Evolutionary conservation across 1,140 invertebrate genomes (phyloP), one percentile per base, ranked within the genome.

Genomic region (Drosophila neocordata): DNA sequence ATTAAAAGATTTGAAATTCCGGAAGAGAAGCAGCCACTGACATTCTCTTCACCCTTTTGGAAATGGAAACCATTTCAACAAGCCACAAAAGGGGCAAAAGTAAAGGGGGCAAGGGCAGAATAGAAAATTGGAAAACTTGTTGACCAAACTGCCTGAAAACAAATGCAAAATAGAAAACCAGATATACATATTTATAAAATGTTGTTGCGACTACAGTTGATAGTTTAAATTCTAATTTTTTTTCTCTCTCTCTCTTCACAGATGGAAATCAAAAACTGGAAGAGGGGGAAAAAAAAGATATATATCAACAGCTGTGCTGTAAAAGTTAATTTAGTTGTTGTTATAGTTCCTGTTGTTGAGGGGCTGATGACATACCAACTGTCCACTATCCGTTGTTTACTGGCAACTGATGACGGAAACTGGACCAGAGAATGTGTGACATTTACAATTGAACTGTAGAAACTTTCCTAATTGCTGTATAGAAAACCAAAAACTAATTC

Each of bases 271-370:
- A 69, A 69, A 76, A 72, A 75, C 15, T 48, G 41, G 2, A 24
- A 0, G 22, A 0, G 22, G 22, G 22, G 22, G 4, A 24, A 9
- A 18, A 15, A 15, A 48, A 11, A 48, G 8, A 48, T 8, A 48
- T 44, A 20, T 61, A 75, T 66, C 71, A 74, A 77, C 71, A 77
- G 75, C 55, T 78, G 68, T 37, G 61, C 31, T 71, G 53, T 61
- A 66, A 78, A 78, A 78, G 62, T 78, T 75, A 72, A 78, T 78
- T 78, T 60, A 75, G 61, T 71, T 75, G 63, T 67, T 70, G 53
- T 22, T 52, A 9, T 56, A 61, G 35, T 27, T 61, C 13, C 24
- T 38, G 35, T 37, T 15, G 20, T 51, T 44, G 62, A 13, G 27
- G 34, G 56, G 52, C 18, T 52, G 53, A 53, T 73, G 61, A 65